Evolutionary conservation across 2,888 invertebrate genomes (phyloP), one percentile per base, ranked within the genome.

Genomic region (Schizotus pectinicornis): DNA sequence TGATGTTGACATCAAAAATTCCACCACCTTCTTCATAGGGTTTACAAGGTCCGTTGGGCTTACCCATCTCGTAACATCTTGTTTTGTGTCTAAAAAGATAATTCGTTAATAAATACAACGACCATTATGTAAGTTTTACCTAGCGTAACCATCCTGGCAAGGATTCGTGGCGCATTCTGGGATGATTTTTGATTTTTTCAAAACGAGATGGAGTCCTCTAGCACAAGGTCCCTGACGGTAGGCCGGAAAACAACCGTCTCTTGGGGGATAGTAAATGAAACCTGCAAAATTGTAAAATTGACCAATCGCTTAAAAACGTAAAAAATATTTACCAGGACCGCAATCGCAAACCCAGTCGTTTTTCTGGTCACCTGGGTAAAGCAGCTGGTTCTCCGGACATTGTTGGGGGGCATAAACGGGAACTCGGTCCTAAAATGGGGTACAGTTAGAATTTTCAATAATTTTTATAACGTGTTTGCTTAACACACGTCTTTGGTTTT

Each of bases 171-270:
- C 79, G 69, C 91, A 91, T 48, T 80, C 77, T 0, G 90, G 88
- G 37, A 86, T 79, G 0, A 82, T 80, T 8, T 84, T 76, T 34
- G 81, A 78, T 37, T 70, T 62, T 7, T 80, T 80, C 12, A 90
- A 79, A 6, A 85, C 72, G 14, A 90, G 77, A 68, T 87, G 85
- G 52, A 87, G 72, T 0, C 80, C 80, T 0, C 67, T 48, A 0
- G 70, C 62, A 68, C 91, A 91, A 0, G 90, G 90, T 0, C 90
- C 91, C 71, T 81, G 83, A 35, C 81, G 80, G 69, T 83, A 89
- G 0, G 86, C 86, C 43, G 84, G 81, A 79, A 85, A 85, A 67
- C 91, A 91, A 6, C 77, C 77, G 64, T 88, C 83, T 0, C 82
- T 81, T 14, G 79, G 72, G 1, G 88, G 86, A 68, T 89, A 84